These are phyloP conservation scores for Neodiprion fabricii DNA, from an alignment of 1,140 invertebrate species.

Conservation along the genomic window DNA sequence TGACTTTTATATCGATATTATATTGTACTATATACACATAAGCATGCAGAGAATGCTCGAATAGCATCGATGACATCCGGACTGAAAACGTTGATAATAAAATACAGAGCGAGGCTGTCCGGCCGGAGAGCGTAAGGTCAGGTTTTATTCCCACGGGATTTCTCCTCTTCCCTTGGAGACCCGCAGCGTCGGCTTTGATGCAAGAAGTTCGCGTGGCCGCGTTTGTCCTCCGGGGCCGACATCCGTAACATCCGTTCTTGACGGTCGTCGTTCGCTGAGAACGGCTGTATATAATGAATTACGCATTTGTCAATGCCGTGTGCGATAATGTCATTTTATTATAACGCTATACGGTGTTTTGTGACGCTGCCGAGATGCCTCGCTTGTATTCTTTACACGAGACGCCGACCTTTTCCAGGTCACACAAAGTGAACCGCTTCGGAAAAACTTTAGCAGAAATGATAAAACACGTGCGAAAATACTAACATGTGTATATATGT, in stretches of 20 bases:
- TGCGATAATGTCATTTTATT: not conserved
- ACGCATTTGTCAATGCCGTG: constrained; percentile 49
- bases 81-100: not conserved
- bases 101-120: not conserved
- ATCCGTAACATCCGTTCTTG: not conserved
- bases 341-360: not conserved
- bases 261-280: not conserved
- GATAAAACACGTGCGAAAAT: not conserved
- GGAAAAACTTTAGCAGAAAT: not conserved
- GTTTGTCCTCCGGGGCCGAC: constrained; percentile 25
- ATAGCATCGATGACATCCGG: not conserved
- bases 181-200: constrained; percentile 29
- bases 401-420: too few species aligned
- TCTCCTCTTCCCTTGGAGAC: not conserved
- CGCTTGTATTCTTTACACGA: too few species aligned
- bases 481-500: not conserved
- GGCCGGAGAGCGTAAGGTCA: constrained; percentile 41
- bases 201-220: constrained; percentile 46
- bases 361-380: not conserved
- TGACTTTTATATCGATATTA: not conserved
- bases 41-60: not conserved
- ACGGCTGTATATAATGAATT: constrained; percentile 40
- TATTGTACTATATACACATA: not conserved
- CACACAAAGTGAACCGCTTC: too few species aligned
- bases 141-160: constrained; percentile 49